Conservation (phyloP, 2,113 vertebrate genomes). For the Cyphomyrus discorhynchus region DNA sequence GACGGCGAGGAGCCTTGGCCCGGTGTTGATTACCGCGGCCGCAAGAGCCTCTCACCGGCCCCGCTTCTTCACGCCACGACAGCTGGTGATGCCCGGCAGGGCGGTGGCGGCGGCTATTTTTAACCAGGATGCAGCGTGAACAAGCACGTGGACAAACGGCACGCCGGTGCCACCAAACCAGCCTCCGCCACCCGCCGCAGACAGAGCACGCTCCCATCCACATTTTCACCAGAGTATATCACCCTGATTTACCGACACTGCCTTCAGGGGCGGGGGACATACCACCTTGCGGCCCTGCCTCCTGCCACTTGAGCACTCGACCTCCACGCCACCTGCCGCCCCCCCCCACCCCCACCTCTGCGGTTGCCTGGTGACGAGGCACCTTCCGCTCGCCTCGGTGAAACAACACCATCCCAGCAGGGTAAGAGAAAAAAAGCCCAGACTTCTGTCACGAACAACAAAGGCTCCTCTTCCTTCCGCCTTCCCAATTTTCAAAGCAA, state of each 20-base stretch:
- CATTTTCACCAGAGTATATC: neutral
- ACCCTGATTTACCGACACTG: neutral
- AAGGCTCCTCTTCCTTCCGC: neutral
- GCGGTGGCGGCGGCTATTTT: neutral
- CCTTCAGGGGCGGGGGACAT: neutral
- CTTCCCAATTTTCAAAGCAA: neutral
- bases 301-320: neutral
- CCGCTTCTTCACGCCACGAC: neutral
- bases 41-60: neutral
- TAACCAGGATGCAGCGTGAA: neutral
- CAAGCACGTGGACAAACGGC: neutral
- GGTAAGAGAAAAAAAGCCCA: neutral
- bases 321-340: neutral
- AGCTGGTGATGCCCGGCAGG: neutral
- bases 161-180: neutral
- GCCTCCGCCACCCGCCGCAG: neutral
- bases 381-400: neutral
- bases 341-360: neutral
- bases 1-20: neutral
- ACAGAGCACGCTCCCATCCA: neutral
- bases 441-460: neutral
- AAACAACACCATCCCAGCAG: slow-evolving; percentile 7
- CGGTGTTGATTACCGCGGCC: neutral
- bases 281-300: neutral
- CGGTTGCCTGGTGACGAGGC: neutral